Conservation (phyloP, 2,113 vertebrate species). For the Tragelaphus scriptus region DNA sequence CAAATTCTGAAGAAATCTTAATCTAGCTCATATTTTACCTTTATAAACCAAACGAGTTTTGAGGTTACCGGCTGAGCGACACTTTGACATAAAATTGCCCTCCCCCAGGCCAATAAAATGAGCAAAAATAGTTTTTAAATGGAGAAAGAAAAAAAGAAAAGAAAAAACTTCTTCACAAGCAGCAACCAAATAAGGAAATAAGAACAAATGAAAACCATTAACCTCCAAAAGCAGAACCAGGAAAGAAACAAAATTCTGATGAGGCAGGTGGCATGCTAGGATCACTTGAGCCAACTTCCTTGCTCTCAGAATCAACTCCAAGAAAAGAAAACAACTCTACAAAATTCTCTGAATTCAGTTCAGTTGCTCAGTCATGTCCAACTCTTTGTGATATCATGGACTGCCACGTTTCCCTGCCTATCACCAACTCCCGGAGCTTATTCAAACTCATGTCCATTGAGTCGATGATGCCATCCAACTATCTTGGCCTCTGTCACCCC, state of each 20-base stretch:
- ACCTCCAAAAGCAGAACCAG: not conserved
- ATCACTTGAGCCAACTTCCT: not conserved
- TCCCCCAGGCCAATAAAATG: not conserved
- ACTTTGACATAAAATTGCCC: not conserved
- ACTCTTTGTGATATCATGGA: not conserved
- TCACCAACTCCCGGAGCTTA: not conserved
- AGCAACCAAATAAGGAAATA: not conserved
- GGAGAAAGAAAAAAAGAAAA: not conserved
- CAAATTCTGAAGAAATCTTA: not conserved
- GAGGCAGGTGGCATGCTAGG: not conserved
- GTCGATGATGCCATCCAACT: not conserved
- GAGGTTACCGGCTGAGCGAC: not conserved
- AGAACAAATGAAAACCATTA: not conserved
- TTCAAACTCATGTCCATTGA: not conserved
- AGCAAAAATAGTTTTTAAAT: conserved; percentile 15
- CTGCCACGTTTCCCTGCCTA: not conserved
- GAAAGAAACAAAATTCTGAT: not conserved
- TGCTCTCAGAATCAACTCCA: not conserved
- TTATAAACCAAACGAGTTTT: not conserved
- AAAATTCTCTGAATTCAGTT: not conserved
- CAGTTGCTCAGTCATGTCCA: not conserved
- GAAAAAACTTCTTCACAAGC: not conserved
- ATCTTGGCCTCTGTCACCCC: not conserved
- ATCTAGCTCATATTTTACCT: not conserved
- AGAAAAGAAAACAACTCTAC: not conserved